Base-by-base conservation (phyloP, 2,888 invertebrate species). In the Leucoptera coffeella region DNA sequence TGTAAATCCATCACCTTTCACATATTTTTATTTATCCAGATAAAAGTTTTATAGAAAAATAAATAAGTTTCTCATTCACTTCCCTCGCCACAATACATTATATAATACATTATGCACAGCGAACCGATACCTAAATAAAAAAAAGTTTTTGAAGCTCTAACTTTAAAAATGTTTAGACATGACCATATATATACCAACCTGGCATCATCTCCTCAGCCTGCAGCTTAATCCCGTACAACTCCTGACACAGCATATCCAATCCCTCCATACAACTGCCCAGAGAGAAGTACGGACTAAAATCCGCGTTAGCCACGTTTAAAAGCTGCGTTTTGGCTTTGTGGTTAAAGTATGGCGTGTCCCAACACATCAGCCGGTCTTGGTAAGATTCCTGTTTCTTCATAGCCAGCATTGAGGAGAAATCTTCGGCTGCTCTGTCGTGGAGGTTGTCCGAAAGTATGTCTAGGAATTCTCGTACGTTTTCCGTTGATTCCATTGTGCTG, bases 241-340 rank as follows among this genome's bases (percentile, higher is more conserved):
- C 75, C 33, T 83, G 77, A 37, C 93, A 85, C n/a, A 99, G 58
- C 47, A 82, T 77, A 49, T 90, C 89, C n/a, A 99, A 65, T 0
- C 97, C 99, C 43, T 95, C 94, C 93, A 99, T 96, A 43, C 96
- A 95, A 5, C 85, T 80, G 2, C 96, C 96, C 1, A 97, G 71
- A 8, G 89, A 94, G 57, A 92, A 93, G 54, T 85, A 94, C 3
- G 86, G 88, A 22, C 84, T 75, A 42, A 84, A 87, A 40, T 89
- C 87, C 4, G 78, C 73, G 28, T 78, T 75, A 8, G 79, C 79
- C 1, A 81, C 79, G 31, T 82, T 76, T 0, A 89, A 61, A 43
- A 83, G 74, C 31, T 80, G 75, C 1, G 75, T 77, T 49, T 85
- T 87, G 0, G 85, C 80, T 45, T 81, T 81, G 3, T 80, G 75